phyloP scores from a whole-genome alignment of 2,113 vertebrate genomes.

The Boulengerochromis microlepis region DNA sequence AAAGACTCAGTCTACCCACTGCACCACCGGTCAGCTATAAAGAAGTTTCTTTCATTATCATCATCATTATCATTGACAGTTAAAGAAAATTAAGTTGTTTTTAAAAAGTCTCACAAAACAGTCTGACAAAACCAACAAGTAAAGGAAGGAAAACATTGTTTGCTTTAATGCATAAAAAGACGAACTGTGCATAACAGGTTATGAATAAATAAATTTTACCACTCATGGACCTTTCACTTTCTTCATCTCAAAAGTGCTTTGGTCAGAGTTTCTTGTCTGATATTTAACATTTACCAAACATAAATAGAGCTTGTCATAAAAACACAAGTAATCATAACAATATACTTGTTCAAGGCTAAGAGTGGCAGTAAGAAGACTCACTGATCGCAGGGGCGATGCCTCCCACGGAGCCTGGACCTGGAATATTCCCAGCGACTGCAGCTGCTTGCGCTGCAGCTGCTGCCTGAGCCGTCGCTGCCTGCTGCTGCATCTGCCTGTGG shows the following conservation, averaged over 20 bases:
- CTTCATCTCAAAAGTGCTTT: background rate
- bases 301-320: background rate
- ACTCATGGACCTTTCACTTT: background rate
- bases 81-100: background rate
- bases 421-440: conserved; percentile 93
- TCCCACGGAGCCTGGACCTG: conserved; percentile 91
- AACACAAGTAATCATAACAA: background rate
- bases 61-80: background rate
- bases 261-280: background rate
- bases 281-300: background rate
- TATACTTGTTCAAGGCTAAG: background rate
- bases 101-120: background rate
- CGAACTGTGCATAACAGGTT: background rate
- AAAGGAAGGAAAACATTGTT: background rate
- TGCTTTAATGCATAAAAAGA: background rate
- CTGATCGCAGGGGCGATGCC: conserved; percentile 97
- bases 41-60: background rate
- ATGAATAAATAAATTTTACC: background rate
- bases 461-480: conserved; percentile 92
- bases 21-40: background rate
- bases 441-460: conserved; percentile 92
- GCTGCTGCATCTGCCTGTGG: conserved; percentile 97
- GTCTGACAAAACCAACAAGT: background rate
- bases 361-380: conserved; percentile 68
- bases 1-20: background rate